Evolutionary conservation across 1,140 invertebrate genomes (phyloP), one percentile per base, ranked within the genome.

Genomic region (Drosophila ohnishii): DNA sequence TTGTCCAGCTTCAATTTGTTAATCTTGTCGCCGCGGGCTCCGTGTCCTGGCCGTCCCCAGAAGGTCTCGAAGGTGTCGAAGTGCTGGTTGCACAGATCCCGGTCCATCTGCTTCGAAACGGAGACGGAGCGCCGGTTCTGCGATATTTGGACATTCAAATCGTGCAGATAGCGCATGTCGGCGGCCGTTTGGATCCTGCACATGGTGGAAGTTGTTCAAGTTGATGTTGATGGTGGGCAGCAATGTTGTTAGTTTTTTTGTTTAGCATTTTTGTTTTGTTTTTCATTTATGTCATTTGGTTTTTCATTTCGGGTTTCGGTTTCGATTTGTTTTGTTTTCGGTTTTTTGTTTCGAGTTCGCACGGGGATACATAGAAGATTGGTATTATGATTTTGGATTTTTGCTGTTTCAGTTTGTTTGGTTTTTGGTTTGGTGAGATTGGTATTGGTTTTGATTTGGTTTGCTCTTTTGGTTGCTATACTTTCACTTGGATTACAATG

Each of bases 11-110:
- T 92, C 48, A 91, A 60, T 78, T 92, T 92, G 60, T 82, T 90
- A 51, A 64, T 90, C 35, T 81, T 77, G n/a, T 83, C 66, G 45
- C 83, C 66, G 9, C 94, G 94, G 2, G 94, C 94, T 9, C 94
- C 94, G 75, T 95, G 93, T 30, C 94, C 95, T 1, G 94, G 94
- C 40, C 94, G 92, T 30, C 95, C 95, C 95, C 94, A 95, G 57
- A 95, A 93, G 44, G 91, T 92, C 66, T 92, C 92, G 93, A 94
- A 95, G 35, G 94, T 94, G 75, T 94, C 92, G 86, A 95, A 95
- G 81, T 95, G 95, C 73, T 92, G 92, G 63, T 91, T 92, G 75
- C 92, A 92, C 62, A 92, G 92, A 80, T 94, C 93, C 11, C 92
- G 88, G 61, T 95, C 94, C 71, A 92, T 90, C 60, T 93, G 92